Evolutionary conservation across 1,140 invertebrate genomes (phyloP).

Genomic region (Drosophila arawakana): DNA sequence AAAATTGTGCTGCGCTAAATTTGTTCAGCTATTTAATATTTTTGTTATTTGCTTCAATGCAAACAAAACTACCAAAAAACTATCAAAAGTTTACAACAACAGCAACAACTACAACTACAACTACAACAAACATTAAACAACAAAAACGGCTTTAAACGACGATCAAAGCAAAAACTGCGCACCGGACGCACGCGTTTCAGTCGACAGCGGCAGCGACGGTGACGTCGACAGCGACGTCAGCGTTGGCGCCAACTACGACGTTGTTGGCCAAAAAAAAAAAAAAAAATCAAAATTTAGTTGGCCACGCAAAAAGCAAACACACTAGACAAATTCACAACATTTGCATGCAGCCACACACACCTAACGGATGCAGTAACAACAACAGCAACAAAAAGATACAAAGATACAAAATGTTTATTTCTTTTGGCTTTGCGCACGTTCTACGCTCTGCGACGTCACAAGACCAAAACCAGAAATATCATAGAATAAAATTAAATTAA

Average conservation of each 20-base stretch:
- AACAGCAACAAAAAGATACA: conserved; percentile 50
- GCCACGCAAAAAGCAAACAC: conserved; percentile 7
- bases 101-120: background rate
- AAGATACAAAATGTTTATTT: conserved; percentile 48
- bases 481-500: conserved; percentile 42
- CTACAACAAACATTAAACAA: background rate
- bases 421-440: conserved; percentile 62
- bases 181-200: conserved; percentile 73
- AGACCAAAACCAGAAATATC: conserved; percentile 68
- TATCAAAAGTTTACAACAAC: conserved; percentile 19
- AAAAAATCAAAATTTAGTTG: conserved; percentile 30
- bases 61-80: conserved; percentile 63
- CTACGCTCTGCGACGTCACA: conserved; percentile 66
- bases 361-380: conserved; percentile 75
- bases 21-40: conserved; percentile 15
- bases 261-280: conserved; percentile 21
- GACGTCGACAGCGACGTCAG: conserved; percentile 5
- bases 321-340: conserved; percentile 66
- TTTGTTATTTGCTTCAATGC: conserved; percentile 39
- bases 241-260: conserved; percentile 11
- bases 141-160: conserved; percentile 22
- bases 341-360: conserved; percentile 78
- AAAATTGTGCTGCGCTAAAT: conserved; percentile 41
- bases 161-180: conserved; percentile 77
- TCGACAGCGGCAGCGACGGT: conserved; percentile 17